Conservation (phyloP, 2,888 invertebrate genomes). For the Lumbricus terrestris region DNA sequence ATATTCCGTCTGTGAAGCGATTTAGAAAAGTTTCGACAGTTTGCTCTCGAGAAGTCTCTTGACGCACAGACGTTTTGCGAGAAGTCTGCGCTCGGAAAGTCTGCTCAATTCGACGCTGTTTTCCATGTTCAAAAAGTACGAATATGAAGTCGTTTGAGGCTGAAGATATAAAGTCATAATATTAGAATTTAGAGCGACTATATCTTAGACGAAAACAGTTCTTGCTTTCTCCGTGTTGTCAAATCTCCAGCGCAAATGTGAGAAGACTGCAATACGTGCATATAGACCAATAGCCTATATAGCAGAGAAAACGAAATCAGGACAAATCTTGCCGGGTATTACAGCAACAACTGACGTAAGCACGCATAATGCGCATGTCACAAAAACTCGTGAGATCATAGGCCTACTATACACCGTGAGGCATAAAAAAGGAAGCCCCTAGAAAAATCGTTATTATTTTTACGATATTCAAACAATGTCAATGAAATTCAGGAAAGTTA, state of each 20-base stretch:
- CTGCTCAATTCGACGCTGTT: neutral
- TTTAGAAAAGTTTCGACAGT: neutral
- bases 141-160: slow-evolving; percentile 6
- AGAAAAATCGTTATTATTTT: no score
- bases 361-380: neutral
- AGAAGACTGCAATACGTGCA: neutral
- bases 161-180: neutral
- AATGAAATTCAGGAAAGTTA: no score
- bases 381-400: neutral
- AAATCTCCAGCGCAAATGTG: neutral
- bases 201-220: neutral
- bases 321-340: neutral
- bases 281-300: no score
- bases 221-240: neutral
- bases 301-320: neutral
- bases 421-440: no score
- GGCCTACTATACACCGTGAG: no score
- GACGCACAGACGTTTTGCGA: neutral
- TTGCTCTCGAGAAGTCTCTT: neutral
- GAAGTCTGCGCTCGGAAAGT: neutral
- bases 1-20: neutral
- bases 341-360: neutral
- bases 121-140: neutral
- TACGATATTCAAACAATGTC: no score
- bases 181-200: neutral